phyloP scores from a whole-genome alignment of 1,140 invertebrate genomes.

The Ylistrum balloti region DNA sequence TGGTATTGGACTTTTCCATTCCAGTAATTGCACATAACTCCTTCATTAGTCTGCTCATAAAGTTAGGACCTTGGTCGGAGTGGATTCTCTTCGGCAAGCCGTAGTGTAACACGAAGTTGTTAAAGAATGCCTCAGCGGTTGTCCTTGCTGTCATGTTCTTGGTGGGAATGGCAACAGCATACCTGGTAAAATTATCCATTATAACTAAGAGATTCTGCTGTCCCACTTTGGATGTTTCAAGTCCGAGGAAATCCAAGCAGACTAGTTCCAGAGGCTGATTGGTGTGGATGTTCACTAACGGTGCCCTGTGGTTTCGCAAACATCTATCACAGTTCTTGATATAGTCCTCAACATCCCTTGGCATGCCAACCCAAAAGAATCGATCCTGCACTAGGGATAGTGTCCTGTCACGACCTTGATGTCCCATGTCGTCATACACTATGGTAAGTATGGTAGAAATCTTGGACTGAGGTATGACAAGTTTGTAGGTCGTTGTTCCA shows the following conservation, averaged over 20 bases:
- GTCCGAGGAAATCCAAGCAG: constrained; percentile 57
- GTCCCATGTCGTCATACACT: not conserved
- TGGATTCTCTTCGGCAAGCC: constrained; percentile 48
- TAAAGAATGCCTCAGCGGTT: constrained; percentile 50
- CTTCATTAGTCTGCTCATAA: not conserved
- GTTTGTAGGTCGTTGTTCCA: not conserved
- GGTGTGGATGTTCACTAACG: constrained; percentile 46
- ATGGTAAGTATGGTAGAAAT: not conserved
- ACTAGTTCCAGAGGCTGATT: constrained; percentile 58
- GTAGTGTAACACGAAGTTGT: constrained; percentile 51
- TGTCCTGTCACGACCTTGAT: constrained; percentile 50
- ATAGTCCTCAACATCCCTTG: not conserved
- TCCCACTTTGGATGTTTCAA: constrained; percentile 58
- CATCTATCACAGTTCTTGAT: not conserved
- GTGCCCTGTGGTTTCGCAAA: not conserved
- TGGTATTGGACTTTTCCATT: constrained; percentile 47
- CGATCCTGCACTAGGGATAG: constrained; percentile 34
- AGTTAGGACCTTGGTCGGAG: constrained; percentile 36
- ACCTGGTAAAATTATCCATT: constrained; percentile 62
- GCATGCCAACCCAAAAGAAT: constrained; percentile 53
- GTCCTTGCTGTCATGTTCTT: constrained; percentile 49
- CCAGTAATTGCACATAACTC: constrained; percentile 46
- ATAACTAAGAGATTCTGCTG: constrained; percentile 68
- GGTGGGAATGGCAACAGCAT: constrained; percentile 58
- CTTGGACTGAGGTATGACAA: not conserved